Conservation (phyloP, 2,888 invertebrate species). For the Nomada lathburiana region DNA sequence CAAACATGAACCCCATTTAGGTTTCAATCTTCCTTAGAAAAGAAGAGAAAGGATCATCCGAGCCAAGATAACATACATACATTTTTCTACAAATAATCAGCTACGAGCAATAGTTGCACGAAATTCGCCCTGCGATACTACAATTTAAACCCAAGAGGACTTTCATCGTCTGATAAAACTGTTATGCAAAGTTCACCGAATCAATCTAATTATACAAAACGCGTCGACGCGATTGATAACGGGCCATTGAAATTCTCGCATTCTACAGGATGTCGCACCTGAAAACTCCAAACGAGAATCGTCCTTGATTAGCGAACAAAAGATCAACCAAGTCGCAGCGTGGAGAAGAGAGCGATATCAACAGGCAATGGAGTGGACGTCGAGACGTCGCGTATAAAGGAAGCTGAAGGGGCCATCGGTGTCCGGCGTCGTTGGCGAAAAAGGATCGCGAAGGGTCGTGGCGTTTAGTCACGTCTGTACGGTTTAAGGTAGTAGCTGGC, state of each 20-base stretch:
- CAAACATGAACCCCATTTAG: background rate
- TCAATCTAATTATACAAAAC: conserved; percentile 13
- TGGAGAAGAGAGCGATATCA: conserved; percentile 44
- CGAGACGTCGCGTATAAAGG: conserved; percentile 28
- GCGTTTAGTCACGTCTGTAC: conserved; percentile 48
- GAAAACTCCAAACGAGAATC: background rate
- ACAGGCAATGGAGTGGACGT: conserved; percentile 57
- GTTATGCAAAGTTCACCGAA: conserved; percentile 19
- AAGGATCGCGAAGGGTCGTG: conserved; percentile 55
- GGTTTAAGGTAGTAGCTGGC: conserved; percentile 48
- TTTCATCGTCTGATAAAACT: background rate
- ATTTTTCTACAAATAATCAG: background rate
- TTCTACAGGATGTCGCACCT: background rate
- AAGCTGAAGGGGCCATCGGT: conserved; percentile 9
- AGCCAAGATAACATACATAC: background rate
- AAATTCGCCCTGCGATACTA: background rate
- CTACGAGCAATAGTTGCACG: background rate
- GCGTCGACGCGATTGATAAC: background rate
- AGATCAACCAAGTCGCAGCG: background rate
- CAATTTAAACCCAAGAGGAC: background rate
- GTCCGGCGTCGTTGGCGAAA: conserved; percentile 34
- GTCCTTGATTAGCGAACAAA: background rate
- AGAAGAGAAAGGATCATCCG: background rate
- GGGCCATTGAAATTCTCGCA: background rate
- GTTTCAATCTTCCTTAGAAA: background rate